Base-by-base conservation (phyloP, 1,140 invertebrate species). In the Drusus annulatus region DNA sequence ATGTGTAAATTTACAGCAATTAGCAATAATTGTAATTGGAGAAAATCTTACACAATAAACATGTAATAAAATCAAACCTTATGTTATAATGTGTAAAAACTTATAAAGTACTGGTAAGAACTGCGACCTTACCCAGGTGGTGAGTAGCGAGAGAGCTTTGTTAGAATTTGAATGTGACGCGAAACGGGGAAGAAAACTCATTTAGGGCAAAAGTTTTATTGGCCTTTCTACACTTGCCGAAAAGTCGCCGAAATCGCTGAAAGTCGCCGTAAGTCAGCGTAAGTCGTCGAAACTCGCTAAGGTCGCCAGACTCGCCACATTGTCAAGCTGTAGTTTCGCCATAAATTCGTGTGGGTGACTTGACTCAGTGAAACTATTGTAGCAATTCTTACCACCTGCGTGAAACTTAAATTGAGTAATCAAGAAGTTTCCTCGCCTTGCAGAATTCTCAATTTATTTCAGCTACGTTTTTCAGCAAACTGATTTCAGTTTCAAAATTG, bases 391-490 rank as follows among this genome's bases (percentile, higher is more conserved):
- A 52, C 73, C 54, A 75, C 52, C 28, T 75, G 52, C 50, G 21
- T 62, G 19, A 50, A 79, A 79, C 77, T 79, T 71, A 71, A 79
- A 79, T 79, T 79, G 71, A 79, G 63, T 78, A 54, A 78, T 71
- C 76, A 71, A 19, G 36, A 79, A 79, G 4, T 79, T 79, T 79
- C 25, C 68, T 45, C 51, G 51, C 65, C 28, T 36, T 31, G 8
- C 23, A 31, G 65, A 78, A 69, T 31, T 56, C 31, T 69, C 65
- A 69, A 69, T 73, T 69, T 71, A 79, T 73, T 79, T 79, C 52
- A 78, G 65, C 15, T 31, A 25, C 65, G 77, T 71, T 79, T 78
- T 78, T 78, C 50, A 78, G 68, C 45, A 52, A 71, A 71, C 36
- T 52, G 65, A 69, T 73, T 79, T 58, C 23, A 58, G 28, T 79